Base-by-base conservation (phyloP, 1,140 invertebrate genomes). In the Diachasmimorpha longicaudata region DNA sequence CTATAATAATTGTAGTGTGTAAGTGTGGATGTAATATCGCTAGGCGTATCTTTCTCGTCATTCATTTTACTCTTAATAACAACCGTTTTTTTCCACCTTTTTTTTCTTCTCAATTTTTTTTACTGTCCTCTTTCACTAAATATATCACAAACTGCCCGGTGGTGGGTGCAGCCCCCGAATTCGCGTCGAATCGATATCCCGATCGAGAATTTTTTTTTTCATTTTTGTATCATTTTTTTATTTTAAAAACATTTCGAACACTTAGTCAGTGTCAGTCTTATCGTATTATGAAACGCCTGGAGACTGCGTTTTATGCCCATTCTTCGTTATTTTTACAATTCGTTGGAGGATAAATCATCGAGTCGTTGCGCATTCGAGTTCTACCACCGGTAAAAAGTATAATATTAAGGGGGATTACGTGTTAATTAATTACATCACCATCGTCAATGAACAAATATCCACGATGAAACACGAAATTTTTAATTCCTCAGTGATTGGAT, bases 81-180 rank as follows among this genome's bases (percentile, higher is more conserved):
- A 87, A 88, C 83, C 86, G 86, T 84, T 79, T 82, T 82, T 81
- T 83, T 68, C 70, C 68, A 44, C 2, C 70, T 76, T 76, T 71
- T 75, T 55, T 58, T 71, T 75, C 42, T 58, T 71, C 70, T 72
- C 21, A n/a, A n/a, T n/a, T 70, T 71, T 21, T 21, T 83, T 82
- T 75, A 82, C 76, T 74, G 72, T 80, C 77, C 81, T 79, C 84
- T 84, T 84, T 87, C 80, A 86, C 85, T 88, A 86, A 86, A 87
- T 88, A 88, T 88, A 88, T 88, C 86, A 88, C 87, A 88, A 88
- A 88, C 85, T 86, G 85, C 83, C 58, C 84, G 84, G 82, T 83
- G 82, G 83, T 77, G 76, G 80, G 78, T 80, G 79, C 77, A 84
- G 82, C 81, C 68, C 71, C 66, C 58, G 44, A 74, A 76, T 78